Conservation (phyloP, 1,140 invertebrate genomes). For the Heterodera carotae region DNA sequence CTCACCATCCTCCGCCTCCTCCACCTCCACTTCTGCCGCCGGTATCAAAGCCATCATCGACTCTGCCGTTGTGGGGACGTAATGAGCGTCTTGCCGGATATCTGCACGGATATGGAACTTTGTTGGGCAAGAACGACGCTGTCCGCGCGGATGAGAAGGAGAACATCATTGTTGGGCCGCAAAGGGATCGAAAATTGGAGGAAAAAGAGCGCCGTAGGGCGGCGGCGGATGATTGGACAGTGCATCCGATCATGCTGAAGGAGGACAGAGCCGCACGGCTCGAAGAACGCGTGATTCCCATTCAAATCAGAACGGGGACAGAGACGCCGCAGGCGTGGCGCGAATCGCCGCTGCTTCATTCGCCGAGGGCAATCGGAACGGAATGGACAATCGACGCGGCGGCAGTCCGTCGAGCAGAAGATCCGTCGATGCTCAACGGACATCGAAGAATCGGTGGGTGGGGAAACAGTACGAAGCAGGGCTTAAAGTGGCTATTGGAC, state of each 20-base stretch:
- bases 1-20: neutral
- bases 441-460: neutral
- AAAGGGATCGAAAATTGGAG: neutral
- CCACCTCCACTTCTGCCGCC: constrained; percentile 9
- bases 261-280: neutral
- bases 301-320: neutral
- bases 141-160: constrained; percentile 3
- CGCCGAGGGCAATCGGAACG: neutral
- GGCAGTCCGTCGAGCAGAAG: no score
- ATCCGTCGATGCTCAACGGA: neutral
- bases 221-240: constrained; percentile 6
- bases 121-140: constrained; percentile 9
- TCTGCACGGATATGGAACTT: constrained; percentile 21
- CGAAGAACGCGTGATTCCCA: neutral
- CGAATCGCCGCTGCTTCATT: neutral
- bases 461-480: neutral
- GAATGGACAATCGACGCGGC: neutral
- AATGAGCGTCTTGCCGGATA: constrained; percentile 22
- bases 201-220: constrained; percentile 1
- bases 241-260: constrained; percentile 27
- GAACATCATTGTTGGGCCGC: constrained; percentile 4
- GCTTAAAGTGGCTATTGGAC: no score
- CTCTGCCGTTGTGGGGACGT: constrained; percentile 29
- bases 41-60: neutral
- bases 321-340: neutral